Base-by-base conservation (phyloP, 2,113 vertebrate species). In the Saccopteryx bilineata region DNA sequence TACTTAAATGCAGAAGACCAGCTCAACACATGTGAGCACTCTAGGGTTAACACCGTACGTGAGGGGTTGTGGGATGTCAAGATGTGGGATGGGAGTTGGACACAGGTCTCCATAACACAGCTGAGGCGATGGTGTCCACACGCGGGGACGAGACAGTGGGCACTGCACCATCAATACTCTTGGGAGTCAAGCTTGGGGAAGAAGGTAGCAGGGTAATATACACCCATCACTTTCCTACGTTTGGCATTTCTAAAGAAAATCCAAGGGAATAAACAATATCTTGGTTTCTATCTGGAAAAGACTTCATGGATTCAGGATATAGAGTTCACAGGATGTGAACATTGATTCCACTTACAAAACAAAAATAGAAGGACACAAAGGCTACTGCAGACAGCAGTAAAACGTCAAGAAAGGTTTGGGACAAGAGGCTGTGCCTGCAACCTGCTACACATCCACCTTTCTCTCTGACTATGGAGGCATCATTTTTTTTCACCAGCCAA, bases 401-500 rank as follows among this genome's bases (percentile, higher is more conserved):
- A 82, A 58, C 18, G 18, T 11, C 61, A 74, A 48, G 46, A 66
- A 87, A n/a, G 24, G n/a, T 65, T 95, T 91, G 94, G 95, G 97
- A 98, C 94, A 94, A 96, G 21, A 52, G 13, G 88, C 93, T 84
- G 95, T 96, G 97, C 92, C 90, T 88, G 80, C 91, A 97, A 96
- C 97, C 97, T 92, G 94, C 95, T 97, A 97, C 95, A 98, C 96
- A 97, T 96, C 95, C 95, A 87, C 96, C 95, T 97, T 97, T 98
- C 98, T 83, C 97, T 97, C 98, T 97, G 97, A 97, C 96, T 97
- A 95, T 94, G 94, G 98, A 98, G 98, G 98, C 97, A 98, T 98
- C 96, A 93, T 96, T 95, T 98, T 95, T 98, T 97, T 96, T 98
- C 97, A 97, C 98, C 98, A 98, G 97, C 97, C 96, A 98, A 98